These are phyloP conservation scores for Cremastinae sp. DNA, from an alignment of 2,888 invertebrate species.

Conservation along the genomic window DNA sequence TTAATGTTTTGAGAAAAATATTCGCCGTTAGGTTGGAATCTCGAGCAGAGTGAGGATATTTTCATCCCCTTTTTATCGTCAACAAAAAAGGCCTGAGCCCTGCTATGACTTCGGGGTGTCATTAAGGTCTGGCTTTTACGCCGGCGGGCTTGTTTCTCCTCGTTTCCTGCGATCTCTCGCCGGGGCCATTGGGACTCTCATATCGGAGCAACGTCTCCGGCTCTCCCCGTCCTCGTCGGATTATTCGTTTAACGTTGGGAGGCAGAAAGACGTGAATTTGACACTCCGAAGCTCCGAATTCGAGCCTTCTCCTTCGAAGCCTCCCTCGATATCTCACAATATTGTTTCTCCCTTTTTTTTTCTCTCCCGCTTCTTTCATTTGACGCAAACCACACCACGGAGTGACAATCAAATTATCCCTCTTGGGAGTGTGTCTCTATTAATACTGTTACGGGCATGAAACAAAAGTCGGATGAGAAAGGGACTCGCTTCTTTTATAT, in stretches of 20 bases:
- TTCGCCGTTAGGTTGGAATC: no score
- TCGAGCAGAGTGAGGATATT: no score
- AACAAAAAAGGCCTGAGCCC: neutral
- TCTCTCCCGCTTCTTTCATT: neutral
- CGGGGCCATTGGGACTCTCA: slow-evolving; percentile 31
- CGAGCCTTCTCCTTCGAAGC: neutral
- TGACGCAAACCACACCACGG: slow-evolving; percentile 8
- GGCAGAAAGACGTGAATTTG: no score
- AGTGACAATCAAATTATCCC: slow-evolving; percentile 58
- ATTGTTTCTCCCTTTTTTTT: neutral
- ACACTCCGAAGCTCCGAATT: no score
- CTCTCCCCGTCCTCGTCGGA: slow-evolving; percentile 5
- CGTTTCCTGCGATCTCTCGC: slow-evolving; percentile 25
- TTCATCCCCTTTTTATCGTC: slow-evolving; percentile 57
- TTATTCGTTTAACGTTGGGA: neutral
- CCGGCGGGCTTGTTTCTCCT: slow-evolving; percentile 25
- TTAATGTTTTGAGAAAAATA: no score
- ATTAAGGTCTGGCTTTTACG: slow-evolving; percentile 31
- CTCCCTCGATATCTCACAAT: slow-evolving; percentile 1
- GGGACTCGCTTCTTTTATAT: no score
- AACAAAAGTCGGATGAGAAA: slow-evolving; percentile 47
- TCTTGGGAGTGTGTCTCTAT: slow-evolving; percentile 56
- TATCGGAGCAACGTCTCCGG: slow-evolving; percentile 36
- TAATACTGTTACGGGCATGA: slow-evolving; percentile 47
- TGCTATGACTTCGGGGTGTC: slow-evolving; percentile 39